Conservation (phyloP, 2,797 vertebrate species). For the Sandelia bainsii region DNA sequence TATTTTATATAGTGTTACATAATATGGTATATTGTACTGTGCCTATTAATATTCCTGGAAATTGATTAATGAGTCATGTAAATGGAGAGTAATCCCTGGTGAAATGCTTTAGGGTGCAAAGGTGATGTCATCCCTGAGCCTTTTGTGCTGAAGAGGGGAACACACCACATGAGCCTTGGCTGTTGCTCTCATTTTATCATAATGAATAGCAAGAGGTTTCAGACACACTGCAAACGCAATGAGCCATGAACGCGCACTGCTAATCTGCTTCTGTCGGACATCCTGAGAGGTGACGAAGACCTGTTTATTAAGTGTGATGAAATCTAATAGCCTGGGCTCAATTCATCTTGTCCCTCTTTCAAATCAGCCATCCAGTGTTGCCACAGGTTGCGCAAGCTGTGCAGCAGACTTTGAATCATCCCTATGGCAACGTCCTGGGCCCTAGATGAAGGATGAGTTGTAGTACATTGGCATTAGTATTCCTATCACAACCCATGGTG, state of each 20-base stretch:
- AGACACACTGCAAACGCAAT: conserved; percentile 48
- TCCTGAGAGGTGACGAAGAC: conserved; percentile 65
- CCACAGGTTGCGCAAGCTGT: conserved; percentile 51
- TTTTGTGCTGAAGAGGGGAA: conserved; percentile 52
- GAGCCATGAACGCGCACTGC: conserved; percentile 33
- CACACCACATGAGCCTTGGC: conserved; percentile 55
- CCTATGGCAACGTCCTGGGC: conserved; percentile 59
- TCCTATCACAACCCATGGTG: conserved; percentile 44
- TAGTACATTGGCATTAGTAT: conserved; percentile 64
- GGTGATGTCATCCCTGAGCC: conserved; percentile 77
- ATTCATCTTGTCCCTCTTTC: conserved; percentile 33
- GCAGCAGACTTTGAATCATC: conserved; percentile 60
- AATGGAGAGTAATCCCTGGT: conserved; percentile 45
- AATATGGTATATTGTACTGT: neutral
- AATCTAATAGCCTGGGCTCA: conserved; percentile 48
- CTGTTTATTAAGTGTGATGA: conserved; percentile 63
- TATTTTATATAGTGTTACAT: neutral
- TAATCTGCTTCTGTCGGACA: conserved; percentile 70
- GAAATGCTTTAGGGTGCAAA: conserved; percentile 38
- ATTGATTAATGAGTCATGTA: conserved; percentile 44
- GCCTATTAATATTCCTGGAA: conserved; percentile 15
- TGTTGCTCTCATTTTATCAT: conserved; percentile 62
- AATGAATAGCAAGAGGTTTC: conserved; percentile 71
- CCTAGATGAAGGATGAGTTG: conserved; percentile 58
- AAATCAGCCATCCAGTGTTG: conserved; percentile 37